Evolutionary conservation across 1,140 invertebrate genomes (phyloP), one percentile per base, ranked within the genome.

Genomic region (Drosophila insularis): DNA sequence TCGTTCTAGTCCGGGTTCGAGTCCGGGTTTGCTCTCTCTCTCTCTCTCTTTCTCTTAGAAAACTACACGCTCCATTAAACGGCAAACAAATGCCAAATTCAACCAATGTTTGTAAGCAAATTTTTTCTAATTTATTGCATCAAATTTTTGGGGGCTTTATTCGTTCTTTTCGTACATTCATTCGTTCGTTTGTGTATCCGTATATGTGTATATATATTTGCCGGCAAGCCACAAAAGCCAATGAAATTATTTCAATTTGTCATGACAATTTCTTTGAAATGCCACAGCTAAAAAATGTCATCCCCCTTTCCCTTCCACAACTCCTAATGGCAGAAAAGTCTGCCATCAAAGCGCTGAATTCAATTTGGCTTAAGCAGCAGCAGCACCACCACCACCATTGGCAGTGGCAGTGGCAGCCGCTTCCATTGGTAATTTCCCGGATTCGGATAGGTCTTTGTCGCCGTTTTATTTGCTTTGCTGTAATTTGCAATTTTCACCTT

Each of bases 201-300:
- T 19, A 8, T 46, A 8, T 8, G 17, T 46, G 2, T 13, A 2
- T 40, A 11, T 40, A 40, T 40, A 11, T 39, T 61, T 70, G 65
- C 60, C 31, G 78, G 66, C 71, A 79, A 68, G 79, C 82, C 79
- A 87, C 82, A 87, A 87, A 87, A 87, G 80, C 80, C 76, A 80
- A 87, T 89, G 80, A 89, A 89, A 89, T 89, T 89, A 80, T 89
- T 84, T 89, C 84, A 89, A 89, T 89, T 89, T 89, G 84, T 89
- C 84, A 89, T 84, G 84, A 89, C 84, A 89, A 89, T 89, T 89
- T 80, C 80, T 89, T 87, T 89, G 84, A 87, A 78, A 82, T 74
- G 82, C 70, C 63, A 23, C 72, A 19, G 72, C 72, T 68, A 67
- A 77, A 62, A 70, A 77, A 71, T 73, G 60, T 63, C 40, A 56